Conservation (phyloP, 2,888 invertebrate genomes). For the Heteropelma amictum region DNA sequence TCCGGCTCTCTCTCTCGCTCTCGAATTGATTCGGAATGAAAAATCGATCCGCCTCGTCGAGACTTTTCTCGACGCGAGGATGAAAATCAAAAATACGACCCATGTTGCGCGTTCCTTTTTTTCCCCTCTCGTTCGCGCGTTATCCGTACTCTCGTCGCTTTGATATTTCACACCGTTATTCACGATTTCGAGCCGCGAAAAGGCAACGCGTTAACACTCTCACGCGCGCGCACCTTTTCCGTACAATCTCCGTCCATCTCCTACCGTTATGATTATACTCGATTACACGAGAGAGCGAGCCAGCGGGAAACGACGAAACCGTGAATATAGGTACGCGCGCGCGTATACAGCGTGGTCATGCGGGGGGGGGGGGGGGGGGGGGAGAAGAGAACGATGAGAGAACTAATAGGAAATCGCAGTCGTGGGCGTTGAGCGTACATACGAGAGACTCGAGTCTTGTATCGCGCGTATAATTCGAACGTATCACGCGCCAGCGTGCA, state of each 20-base stretch:
- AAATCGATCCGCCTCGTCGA: too few species aligned
- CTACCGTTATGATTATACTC: constrained; percentile 53
- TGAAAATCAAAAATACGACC: background rate
- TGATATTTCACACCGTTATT: constrained; percentile 42
- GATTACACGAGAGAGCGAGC: constrained; percentile 41
- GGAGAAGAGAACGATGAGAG: constrained; percentile 1
- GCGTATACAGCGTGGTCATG: background rate
- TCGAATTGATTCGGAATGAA: too few species aligned
- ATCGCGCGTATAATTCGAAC: constrained; percentile 50
- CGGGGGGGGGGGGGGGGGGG: background rate
- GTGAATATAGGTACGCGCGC: background rate
- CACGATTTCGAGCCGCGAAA: background rate
- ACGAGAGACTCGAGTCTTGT: constrained; percentile 31
- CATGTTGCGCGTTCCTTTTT: background rate
- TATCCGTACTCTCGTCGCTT: constrained; percentile 15
- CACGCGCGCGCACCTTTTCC: constrained; percentile 13
- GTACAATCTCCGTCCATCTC: constrained; percentile 50
- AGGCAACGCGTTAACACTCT: constrained; percentile 32
- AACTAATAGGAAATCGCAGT: constrained; percentile 51
- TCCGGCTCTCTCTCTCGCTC: too few species aligned
- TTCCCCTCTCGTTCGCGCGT: background rate
- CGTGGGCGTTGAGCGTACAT: constrained; percentile 46
- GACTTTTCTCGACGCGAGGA: too few species aligned
- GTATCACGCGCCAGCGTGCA: background rate
- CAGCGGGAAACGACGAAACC: constrained; percentile 14